Evolutionary conservation across 2,888 invertebrate genomes (phyloP), one percentile per base, ranked within the genome.

Genomic region (Morpho achilles): DNA sequence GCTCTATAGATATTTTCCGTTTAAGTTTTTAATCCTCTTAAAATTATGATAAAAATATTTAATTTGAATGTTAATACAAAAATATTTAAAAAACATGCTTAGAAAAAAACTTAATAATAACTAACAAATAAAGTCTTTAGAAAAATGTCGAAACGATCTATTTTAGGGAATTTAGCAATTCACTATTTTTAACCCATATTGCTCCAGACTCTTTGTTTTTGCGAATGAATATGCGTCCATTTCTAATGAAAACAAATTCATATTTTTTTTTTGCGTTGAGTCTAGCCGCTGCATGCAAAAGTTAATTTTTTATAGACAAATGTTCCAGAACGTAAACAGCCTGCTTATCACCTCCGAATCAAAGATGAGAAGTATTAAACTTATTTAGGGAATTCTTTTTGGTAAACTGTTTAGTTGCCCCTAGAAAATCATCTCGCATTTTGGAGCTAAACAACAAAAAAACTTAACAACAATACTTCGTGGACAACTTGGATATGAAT

Each of bases 21-120:
- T n/a, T 63, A 60, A 1, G 60, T 58, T 8, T 60, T 22, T n/a
- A 60, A 45, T 8, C 60, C 60, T 6, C 60, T 60, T 32, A 55
- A 40, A 23, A 60, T 60, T 56, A 60, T 56, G 22, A 58, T 58
- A 45, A 56, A 60, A 8, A 62, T 46, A 46, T 39, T 47, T 6
- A 57, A 45, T n/a, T 45, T 45, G 45, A 45, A 45, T 45, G 7
- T n/a, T n/a, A n/a, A n/a, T n/a, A n/a, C n/a, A n/a, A n/a, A n/a
- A n/a, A n/a, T n/a, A n/a, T n/a, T n/a, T n/a, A n/a, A n/a, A n/a
- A n/a, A n/a, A n/a, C n/a, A n/a, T n/a, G n/a, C n/a, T n/a, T n/a
- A n/a, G n/a, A n/a, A n/a, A n/a, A n/a, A n/a, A n/a, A n/a, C n/a
- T n/a, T n/a, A n/a, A n/a, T n/a, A n/a, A n/a, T n/a, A n/a, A n/a